Conservation (phyloP, 2,888 invertebrate species). For the Blastobasis adustella region DNA sequence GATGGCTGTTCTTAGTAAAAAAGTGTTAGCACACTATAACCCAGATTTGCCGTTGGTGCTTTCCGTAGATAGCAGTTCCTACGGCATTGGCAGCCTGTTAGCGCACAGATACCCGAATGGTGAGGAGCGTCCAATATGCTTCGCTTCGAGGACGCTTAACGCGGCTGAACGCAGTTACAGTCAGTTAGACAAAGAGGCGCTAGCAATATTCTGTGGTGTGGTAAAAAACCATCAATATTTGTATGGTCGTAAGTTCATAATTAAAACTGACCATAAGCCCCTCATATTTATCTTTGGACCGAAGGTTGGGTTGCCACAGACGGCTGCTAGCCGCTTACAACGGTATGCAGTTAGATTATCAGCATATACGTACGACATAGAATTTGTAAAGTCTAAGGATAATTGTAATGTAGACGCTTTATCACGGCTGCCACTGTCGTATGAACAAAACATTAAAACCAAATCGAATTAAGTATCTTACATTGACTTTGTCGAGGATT, state of each 20-base stretch:
- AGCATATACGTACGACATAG: not conserved
- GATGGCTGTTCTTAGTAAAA: constrained; percentile 1
- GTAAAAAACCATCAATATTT: constrained; percentile 13
- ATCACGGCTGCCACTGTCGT: not conserved
- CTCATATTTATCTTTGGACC: constrained; percentile 29
- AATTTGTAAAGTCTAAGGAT: not conserved
- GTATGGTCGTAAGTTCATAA: constrained; percentile 16
- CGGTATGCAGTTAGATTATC: not conserved
- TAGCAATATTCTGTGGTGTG: constrained; percentile 12
- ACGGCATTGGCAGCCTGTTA: not conserved
- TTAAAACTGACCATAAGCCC: constrained; percentile 43
- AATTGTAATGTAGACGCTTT: not conserved
- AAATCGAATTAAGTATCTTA: too few relatives aligned
- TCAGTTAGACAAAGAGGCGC: constrained; percentile 15
- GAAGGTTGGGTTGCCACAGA: not conserved
- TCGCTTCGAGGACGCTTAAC: constrained; percentile 13
- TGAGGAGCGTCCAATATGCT: constrained; percentile 10
- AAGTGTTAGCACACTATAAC: not conserved
- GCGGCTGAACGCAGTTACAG: constrained; percentile 8
- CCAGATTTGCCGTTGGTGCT: not conserved
- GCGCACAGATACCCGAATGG: not conserved
- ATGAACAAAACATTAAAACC: too few relatives aligned
- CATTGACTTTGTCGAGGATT: too few relatives aligned
- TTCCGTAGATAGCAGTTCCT: not conserved
- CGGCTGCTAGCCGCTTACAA: not conserved